Evolutionary conservation across 2,113 vertebrate genomes (phyloP).

Genomic region (Kryptolebias marmoratus): DNA sequence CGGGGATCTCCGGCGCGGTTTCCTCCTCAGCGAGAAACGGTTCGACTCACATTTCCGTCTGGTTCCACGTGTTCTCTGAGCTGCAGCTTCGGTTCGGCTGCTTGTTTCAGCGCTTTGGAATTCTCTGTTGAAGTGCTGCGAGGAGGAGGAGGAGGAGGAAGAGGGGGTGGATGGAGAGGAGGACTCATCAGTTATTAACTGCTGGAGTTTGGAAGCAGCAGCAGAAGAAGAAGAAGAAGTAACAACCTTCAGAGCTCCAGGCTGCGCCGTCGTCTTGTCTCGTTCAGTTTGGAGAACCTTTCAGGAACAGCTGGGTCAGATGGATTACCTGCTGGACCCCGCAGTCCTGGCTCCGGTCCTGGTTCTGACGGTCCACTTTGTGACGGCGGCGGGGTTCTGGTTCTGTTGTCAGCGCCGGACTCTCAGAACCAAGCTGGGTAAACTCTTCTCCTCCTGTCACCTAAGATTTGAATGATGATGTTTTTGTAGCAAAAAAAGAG

Average conservation of each 20-base stretch:
- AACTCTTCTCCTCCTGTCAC: background rate
- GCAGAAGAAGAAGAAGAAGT: slow-evolving; percentile 27
- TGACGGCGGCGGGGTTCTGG: slow-evolving; percentile 79
- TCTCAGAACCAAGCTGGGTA: slow-evolving; percentile 47
- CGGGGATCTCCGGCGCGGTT: slow-evolving; percentile 48
- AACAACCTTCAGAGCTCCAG: background rate
- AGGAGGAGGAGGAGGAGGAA: slow-evolving; percentile 23
- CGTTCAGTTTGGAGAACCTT: background rate
- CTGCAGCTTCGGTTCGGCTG: slow-evolving; percentile 57
- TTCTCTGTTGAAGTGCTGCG: slow-evolving; percentile 64
- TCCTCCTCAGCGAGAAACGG: slow-evolving; percentile 11
- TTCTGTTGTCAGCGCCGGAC: slow-evolving; percentile 59
- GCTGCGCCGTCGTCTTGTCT: no score
- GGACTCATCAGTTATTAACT: slow-evolving; percentile 43
- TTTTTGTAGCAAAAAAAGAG: background rate
- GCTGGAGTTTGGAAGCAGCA: slow-evolving; percentile 26
- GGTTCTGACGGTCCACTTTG: slow-evolving; percentile 72
- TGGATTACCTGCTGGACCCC: slow-evolving; percentile 72
- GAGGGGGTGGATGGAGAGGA: slow-evolving; percentile 38
- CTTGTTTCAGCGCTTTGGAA: slow-evolving; percentile 83
- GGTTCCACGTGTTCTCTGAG: slow-evolving; percentile 46
- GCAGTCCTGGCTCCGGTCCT: slow-evolving; percentile 67
- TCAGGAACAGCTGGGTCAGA: slow-evolving; percentile 1
- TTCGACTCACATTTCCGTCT: slow-evolving; percentile 22
- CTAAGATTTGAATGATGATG: background rate